A percentile compares a stretch with the other conserved stretches of the same genome.
Evolutionary conservation across 2,797 vertebrate species (phyloP).

Genomic region (Myotis vivesi): DNA sequence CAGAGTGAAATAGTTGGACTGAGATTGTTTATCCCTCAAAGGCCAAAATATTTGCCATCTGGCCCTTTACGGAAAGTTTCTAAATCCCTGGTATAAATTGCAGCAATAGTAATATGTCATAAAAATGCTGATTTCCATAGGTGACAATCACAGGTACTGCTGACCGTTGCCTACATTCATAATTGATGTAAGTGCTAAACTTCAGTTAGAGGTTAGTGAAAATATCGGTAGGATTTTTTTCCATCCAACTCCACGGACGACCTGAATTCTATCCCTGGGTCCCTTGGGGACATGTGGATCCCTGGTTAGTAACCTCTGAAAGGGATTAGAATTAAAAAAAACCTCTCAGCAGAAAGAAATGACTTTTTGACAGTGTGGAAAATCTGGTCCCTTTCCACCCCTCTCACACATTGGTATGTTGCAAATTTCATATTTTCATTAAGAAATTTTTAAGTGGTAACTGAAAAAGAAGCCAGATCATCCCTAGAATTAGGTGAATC

Average conservation of each 20-base stretch:
- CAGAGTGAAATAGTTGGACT: background rate
- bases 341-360: slow-evolving; percentile 23
- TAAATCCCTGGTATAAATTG: background rate
- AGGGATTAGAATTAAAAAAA: slow-evolving; percentile 34
- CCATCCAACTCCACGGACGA: background rate
- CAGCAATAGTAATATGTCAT: background rate
- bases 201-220: slow-evolving; percentile 43
- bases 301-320: background rate
- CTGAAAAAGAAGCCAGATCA: slow-evolving; percentile 12
- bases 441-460: slow-evolving; percentile 11
- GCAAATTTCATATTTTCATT: slow-evolving; percentile 19
- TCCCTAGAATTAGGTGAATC: background rate
- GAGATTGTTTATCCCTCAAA: background rate
- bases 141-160: background rate
- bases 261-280: slow-evolving; percentile 14
- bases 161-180: background rate
- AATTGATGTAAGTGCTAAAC: background rate
- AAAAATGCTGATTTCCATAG: slow-evolving; percentile 6
- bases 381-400: background rate
- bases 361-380: slow-evolving; percentile 23
- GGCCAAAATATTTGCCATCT: slow-evolving; percentile 35
- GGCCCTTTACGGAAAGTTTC: background rate
- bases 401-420: background rate
- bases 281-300: background rate
- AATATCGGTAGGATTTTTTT: slow-evolving; percentile 18